Evolutionary conservation across 2,797 vertebrate species (phyloP), one percentile per base, ranked within the genome.

Genomic region (Loris lydekkerianus): DNA sequence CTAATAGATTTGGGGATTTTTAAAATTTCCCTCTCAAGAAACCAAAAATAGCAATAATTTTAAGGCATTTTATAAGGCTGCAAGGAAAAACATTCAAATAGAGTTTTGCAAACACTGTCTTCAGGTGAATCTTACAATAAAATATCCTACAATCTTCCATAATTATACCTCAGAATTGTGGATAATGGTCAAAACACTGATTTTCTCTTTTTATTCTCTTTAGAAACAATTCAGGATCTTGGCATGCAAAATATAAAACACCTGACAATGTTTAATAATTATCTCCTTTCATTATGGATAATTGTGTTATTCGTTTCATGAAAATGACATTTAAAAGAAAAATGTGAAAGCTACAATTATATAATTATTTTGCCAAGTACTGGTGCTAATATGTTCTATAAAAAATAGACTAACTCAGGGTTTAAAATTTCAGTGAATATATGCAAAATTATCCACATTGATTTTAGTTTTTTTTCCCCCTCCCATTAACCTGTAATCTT

Each of bases 21-120:
- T 25, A 82, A 25, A 13, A 1, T 8, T 53, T 65, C 60, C 67
- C 53, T 43, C 67, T n/a, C 76, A 70, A 96, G 61, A 92, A 95
- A 93, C 77, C 61, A 58, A 93, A 72, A 96, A 2, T 10, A 95
- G 2, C 7, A 86, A 81, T 98, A 98, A 99, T 99, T 98, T 98
- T 40, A 63, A 87, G 75, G 97, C 98, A 98, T 97, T 98, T 98
- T 99, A 97, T 98, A 99, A 96, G 90, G 46, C 97, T 98, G 89
- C 97, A 98, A 98, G 97, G 97, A 98, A 89, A 94, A 97, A 83
- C 4, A 91, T 81, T 90, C 7, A 93, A 87, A 53, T 5, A 67
- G 46, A 93, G 37, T 96, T 98, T 97, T 97, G 46, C 72, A 97
- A 98, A 91, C 61, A 94, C 34, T 43, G 70, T 78, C 69, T 96